These are phyloP conservation scores for Pseudopipra pipra DNA, from an alignment of 2,113 vertebrate genomes.

Conservation along the genomic window DNA sequence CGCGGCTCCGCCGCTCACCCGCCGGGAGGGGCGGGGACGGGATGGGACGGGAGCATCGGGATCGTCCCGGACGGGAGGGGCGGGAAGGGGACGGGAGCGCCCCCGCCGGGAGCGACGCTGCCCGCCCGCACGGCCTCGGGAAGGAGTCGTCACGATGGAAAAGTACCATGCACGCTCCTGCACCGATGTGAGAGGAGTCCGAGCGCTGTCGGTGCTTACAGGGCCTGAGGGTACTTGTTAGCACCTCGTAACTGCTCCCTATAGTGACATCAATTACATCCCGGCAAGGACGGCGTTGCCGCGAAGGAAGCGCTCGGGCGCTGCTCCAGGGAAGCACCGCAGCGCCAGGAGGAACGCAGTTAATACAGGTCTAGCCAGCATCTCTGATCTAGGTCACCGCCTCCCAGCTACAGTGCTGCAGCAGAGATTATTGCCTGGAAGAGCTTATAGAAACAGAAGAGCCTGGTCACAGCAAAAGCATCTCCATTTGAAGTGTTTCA, in stretches of 20 bases:
- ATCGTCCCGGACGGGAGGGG: neutral
- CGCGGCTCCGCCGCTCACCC: neutral
- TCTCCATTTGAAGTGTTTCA: rapidly evolving
- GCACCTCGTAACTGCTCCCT: rapidly evolving
- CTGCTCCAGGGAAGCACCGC: neutral
- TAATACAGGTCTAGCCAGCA: rapidly evolving
- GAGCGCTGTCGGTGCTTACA: rapidly evolving
- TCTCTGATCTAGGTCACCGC: neutral
- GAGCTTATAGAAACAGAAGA: too few species aligned
- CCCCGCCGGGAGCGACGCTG: neutral
- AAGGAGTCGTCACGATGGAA: neutral
- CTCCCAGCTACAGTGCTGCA: neutral
- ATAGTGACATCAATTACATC: rapidly evolving
- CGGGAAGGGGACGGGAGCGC: too few species aligned
- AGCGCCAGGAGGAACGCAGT: rapidly evolving
- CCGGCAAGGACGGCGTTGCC: rapidly evolving
- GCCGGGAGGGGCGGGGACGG: neutral
- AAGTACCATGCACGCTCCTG: neutral
- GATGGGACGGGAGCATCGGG: neutral
- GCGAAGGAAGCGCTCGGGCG: rapidly evolving
- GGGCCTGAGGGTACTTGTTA: rapidly evolving
- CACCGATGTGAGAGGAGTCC: neutral
- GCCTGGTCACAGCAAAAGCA: rapidly evolving
- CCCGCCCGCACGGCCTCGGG: too few species aligned
- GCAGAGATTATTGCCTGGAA: neutral